Base-by-base conservation (phyloP, 2,888 invertebrate species). In the Erpobdella octoculata region DNA sequence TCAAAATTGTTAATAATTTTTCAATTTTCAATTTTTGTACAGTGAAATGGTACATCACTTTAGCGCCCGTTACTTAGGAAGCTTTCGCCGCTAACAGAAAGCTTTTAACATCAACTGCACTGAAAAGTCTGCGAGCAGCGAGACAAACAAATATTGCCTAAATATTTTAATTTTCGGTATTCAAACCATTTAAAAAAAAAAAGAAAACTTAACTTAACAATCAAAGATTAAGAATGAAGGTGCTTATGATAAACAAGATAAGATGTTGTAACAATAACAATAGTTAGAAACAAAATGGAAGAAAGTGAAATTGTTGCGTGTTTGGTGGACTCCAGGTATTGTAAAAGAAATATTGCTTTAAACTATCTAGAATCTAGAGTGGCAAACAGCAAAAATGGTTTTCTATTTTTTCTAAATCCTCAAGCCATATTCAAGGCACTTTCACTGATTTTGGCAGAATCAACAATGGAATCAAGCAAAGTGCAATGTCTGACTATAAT, bases 241-340 rank as follows among this genome's bases (percentile, higher is more conserved):
- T n/a, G n/a, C n/a, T n/a, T n/a, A n/a, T n/a, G n/a, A n/a, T n/a
- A n/a, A n/a, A n/a, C n/a, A n/a, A n/a, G n/a, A n/a, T n/a, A n/a
- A n/a, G n/a, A n/a, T n/a, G n/a, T n/a, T n/a, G n/a, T n/a, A n/a
- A n/a, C n/a, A n/a, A n/a, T n/a, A n/a, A n/a, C n/a, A n/a, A n/a
- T 53, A 53, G 21, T 53, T 53, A 4, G 53, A 25, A 25, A 25
- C 21, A 53, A 53, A 21, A 67, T 67, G 67, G 67, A 67, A 41
- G 25, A 67, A 67, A 25, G 37, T 18, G 65, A 65, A 65, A 65
- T 65, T 25, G 37, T 67, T 28, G 28, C 21, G 31, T 28, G 67
- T 18, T 37, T 67, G 2, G n/a, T 33, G 15, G 33, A 67, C 31
- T 21, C 21, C 25, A n/a, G 33, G 12, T 41, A 28, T 21, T n/a